A percentile compares a stretch with the other conserved stretches of the same genome.
Evolutionary conservation across 2,113 vertebrate species (phyloP).

Genomic region (Pedionomus torquatus): DNA sequence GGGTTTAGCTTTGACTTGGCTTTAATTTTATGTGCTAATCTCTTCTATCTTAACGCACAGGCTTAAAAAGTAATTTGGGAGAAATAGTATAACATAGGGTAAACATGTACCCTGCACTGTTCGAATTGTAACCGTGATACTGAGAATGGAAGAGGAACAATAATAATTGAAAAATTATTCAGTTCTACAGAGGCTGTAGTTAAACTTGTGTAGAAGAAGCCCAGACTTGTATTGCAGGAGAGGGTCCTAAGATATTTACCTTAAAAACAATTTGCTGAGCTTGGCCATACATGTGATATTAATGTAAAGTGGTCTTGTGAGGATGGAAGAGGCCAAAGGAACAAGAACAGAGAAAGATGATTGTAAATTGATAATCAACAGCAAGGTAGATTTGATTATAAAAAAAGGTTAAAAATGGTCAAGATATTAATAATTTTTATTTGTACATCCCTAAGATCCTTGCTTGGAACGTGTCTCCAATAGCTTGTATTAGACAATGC

Average conservation of each 20-base stretch:
- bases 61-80: background rate
- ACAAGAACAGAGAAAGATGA: background rate
- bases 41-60: background rate
- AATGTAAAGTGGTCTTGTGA: background rate
- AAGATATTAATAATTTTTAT: background rate
- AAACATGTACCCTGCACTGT: background rate
- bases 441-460: background rate
- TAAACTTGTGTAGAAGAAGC: background rate
- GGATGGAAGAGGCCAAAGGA: background rate
- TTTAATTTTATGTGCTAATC: background rate
- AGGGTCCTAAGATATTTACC: background rate
- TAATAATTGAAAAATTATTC: background rate
- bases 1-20: background rate
- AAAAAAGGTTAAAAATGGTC: background rate
- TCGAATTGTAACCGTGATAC: background rate
- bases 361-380: background rate
- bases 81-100: fast-evolving
- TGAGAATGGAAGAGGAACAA: background rate
- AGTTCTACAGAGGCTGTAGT: background rate
- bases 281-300: background rate
- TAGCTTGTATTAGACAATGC: background rate
- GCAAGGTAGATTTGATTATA: background rate
- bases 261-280: background rate
- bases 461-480: background rate
- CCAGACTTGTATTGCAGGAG: background rate